A percentile compares a stretch with the other conserved stretches of the same genome.
Evolutionary conservation across 2,113 vertebrate genomes (phyloP).

Genomic region (Ciconia stormi): DNA sequence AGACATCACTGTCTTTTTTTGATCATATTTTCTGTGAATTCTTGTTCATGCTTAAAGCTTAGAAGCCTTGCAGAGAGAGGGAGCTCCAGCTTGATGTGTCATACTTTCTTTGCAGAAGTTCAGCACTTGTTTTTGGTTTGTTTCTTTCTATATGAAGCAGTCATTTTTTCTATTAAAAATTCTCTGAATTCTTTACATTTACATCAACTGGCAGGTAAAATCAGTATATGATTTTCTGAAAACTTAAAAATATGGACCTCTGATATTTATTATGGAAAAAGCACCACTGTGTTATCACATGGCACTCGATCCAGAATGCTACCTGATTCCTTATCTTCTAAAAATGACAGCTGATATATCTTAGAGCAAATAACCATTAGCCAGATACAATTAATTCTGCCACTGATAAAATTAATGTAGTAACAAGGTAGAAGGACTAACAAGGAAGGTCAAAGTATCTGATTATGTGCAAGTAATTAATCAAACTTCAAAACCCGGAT

Average conservation of each 20-base stretch:
- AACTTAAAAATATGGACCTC: background rate
- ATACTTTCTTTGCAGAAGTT: background rate
- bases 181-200: background rate
- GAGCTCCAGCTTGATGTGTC: background rate
- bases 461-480: background rate
- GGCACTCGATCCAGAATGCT: background rate
- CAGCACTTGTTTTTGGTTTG: background rate
- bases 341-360: background rate
- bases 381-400: background rate
- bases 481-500: background rate
- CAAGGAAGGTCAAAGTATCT: background rate
- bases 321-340: background rate
- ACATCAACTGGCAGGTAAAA: background rate
- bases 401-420: background rate
- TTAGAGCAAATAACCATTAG: background rate
- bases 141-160: background rate
- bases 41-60: background rate
- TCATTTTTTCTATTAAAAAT: background rate
- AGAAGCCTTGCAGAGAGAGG: background rate
- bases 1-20: background rate
- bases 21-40: background rate
- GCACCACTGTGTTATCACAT: background rate
- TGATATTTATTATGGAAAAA: background rate
- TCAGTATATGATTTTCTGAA: background rate
- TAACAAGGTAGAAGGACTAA: background rate